Evolutionary conservation across 2,797 vertebrate species (phyloP), one percentile per base, ranked within the genome.

Genomic region (Acanthopagrus latus): DNA sequence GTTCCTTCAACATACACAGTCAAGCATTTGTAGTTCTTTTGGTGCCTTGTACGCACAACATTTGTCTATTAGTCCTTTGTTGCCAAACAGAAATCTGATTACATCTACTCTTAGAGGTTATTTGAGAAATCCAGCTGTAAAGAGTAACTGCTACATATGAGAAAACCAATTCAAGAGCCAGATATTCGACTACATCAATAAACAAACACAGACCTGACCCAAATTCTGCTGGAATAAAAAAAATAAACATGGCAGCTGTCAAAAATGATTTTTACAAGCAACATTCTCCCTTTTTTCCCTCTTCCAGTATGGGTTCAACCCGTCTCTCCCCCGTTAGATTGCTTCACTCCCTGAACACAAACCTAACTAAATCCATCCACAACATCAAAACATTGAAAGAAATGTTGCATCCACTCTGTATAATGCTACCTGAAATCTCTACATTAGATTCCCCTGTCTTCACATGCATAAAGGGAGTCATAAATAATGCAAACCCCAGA

Each of bases 11-110:
- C 33, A 65, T 16, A 13, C 33, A 33, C 21, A 62, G 56, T 54
- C 38, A 54, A 52, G 25, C n/a, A 54, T 73, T 73, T 62, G 21
- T 66, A 58, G 50, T 62, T 52, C 25, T 54, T 44, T 12, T 43
- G 64, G 43, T 62, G 74, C 23, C n/a, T 69, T 59, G 16, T 68
- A 44, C 7, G 47, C 63, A 23, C 23, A 63, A 20, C 9, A 50
- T 18, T 1, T 4, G 0, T 25, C n/a, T 59, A 12, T 21, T 4
- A 10, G 9, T 54, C 3, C 71, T 63, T 71, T 10, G 50, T 21
- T 23, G 46, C 38, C 18, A 20, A 43, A 59, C n/a, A 51, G 50
- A 43, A 46, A 65, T 65, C 16, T 56, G 21, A 66, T 51, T 4
- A 57, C 17, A 41, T 71, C 38, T 25, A 17, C 38, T 7, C 14